These are phyloP conservation scores for Numenius arquata DNA, from an alignment of 2,113 vertebrate species.

Conservation along the genomic window DNA sequence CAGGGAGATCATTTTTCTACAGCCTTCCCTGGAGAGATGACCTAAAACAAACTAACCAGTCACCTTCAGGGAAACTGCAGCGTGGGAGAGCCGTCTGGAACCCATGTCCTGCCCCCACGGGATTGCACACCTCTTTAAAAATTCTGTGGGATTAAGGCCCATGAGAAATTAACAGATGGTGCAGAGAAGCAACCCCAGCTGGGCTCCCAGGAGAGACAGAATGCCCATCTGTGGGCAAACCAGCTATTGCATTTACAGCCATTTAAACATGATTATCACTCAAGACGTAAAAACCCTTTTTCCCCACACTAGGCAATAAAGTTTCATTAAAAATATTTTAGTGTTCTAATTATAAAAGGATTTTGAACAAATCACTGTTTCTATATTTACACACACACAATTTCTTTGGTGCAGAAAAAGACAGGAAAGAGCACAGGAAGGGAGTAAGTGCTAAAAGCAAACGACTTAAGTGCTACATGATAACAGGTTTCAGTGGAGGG, in stretches of 20 bases:
- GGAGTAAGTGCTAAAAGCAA: constrained; percentile 5
- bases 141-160: not conserved
- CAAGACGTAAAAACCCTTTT: not conserved
- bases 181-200: not conserved
- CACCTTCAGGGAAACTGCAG: not conserved
- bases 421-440: not conserved
- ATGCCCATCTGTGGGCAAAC: not conserved
- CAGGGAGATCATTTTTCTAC: not conserved
- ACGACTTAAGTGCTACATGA: not conserved
- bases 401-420: constrained; percentile 55
- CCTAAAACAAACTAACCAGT: not conserved
- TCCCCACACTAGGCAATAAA: not conserved
- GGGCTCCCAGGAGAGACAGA: not conserved
- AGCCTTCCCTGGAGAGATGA: not conserved
- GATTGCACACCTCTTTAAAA: not conserved
- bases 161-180: not conserved
- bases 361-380: not conserved
- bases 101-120: not conserved
- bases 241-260: not conserved
- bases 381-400: not conserved
- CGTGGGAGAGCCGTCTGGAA: not conserved
- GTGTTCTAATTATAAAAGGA: constrained; percentile 22
- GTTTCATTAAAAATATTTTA: constrained; percentile 17
- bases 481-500: not conserved
- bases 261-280: not conserved